phyloP scores from a whole-genome alignment of 1,140 invertebrate genomes.

The Wasmannia auropunctata region DNA sequence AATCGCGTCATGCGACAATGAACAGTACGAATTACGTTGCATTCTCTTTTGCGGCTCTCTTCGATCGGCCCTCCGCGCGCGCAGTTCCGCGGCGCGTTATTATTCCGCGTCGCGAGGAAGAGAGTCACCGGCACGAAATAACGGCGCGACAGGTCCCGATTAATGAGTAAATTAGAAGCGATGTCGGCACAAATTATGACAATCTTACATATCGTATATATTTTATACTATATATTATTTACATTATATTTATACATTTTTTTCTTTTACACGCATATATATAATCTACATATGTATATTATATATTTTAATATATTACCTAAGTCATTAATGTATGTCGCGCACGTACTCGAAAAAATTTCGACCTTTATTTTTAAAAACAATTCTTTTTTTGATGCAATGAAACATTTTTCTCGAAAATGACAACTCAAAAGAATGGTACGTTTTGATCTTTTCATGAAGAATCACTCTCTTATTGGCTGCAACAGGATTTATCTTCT shows the following conservation, averaged over 20 bases:
- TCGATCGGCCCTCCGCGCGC: constrained; percentile 19
- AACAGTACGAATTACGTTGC: constrained; percentile 82
- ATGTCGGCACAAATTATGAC: neutral
- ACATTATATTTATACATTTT: too few species aligned
- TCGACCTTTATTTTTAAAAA: neutral
- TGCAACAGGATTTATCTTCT: neutral
- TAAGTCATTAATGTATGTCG: neutral
- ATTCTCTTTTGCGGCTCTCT: constrained; percentile 63
- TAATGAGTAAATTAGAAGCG: neutral
- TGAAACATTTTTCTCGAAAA: neutral
- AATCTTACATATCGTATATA: neutral
- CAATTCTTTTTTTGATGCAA: neutral
- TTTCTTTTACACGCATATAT: neutral
- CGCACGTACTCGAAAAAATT: neutral
- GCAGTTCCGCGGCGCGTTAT: constrained; percentile 9
- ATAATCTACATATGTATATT: neutral
- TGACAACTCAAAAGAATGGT: neutral
- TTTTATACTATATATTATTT: too few species aligned
- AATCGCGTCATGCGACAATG: constrained; percentile 78
- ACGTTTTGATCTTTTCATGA: neutral
- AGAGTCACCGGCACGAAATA: neutral
- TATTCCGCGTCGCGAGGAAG: constrained; percentile 4
- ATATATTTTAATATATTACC: too few species aligned
- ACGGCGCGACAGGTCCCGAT: neutral
- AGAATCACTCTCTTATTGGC: neutral